Evolutionary conservation across 2,888 invertebrate species (phyloP).

Genomic region (Eristalis intricaria): DNA sequence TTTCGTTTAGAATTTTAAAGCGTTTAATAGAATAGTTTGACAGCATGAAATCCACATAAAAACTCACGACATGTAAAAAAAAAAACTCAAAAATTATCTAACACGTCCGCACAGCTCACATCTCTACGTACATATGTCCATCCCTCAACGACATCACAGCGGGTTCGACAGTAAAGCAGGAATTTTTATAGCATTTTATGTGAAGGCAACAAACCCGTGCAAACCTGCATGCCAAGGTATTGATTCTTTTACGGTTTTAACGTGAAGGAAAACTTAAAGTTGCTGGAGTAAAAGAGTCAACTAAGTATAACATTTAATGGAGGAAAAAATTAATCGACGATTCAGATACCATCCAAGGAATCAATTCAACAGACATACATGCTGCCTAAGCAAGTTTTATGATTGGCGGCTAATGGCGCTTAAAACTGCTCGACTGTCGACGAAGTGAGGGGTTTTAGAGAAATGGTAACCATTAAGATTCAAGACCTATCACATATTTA

Average conservation of each 20-base stretch:
- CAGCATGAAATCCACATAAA: neutral
- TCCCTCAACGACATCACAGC: neutral
- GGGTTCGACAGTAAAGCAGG: neutral
- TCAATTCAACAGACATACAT: neutral
- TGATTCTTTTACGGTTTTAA: neutral
- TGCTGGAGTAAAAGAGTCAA: neutral
- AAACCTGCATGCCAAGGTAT: neutral
- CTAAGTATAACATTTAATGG: neutral
- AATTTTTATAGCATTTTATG: neutral
- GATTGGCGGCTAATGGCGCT: neutral
- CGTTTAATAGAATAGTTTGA: neutral
- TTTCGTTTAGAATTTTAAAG: neutral
- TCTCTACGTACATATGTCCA: neutral
- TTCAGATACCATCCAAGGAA: neutral
- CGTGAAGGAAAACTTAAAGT: neutral
- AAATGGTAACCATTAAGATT: neutral
- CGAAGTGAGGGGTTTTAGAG: neutral
- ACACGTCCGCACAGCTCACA: neutral
- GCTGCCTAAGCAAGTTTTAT: neutral
- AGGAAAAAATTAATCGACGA: neutral
- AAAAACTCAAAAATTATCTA: neutral
- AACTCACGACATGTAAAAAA: neutral
- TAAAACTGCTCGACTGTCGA: neutral
- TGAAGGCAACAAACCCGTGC: neutral
- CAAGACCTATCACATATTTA: neutral